Percentiles rank a stretch among this genome's conserved stretches.
These are phyloP conservation scores for Sakesphorus luctuosus DNA, from an alignment of 2,113 vertebrate species.

Conservation along the genomic window DNA sequence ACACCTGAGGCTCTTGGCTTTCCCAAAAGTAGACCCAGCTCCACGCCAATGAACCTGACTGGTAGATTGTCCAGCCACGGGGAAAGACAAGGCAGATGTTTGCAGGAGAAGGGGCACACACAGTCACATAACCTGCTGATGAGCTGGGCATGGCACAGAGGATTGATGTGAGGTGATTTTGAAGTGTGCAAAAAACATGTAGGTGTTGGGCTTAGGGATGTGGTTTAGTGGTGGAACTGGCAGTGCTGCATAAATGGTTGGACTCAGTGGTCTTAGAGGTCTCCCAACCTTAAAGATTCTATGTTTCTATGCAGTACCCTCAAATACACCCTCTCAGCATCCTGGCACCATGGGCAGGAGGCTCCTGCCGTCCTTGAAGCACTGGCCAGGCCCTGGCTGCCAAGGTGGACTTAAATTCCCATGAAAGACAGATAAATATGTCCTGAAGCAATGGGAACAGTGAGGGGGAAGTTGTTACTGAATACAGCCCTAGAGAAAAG, in stretches of 20 bases:
- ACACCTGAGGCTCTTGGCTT: background rate
- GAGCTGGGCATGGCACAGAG: background rate
- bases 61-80: background rate
- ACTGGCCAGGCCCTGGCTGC: background rate
- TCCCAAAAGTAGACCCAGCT: background rate
- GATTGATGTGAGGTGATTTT: background rate
- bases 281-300: background rate
- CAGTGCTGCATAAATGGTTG: accelerated
- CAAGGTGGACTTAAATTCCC: background rate
- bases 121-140: background rate
- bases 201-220: background rate
- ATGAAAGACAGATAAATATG: background rate
- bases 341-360: background rate
- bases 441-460: background rate
- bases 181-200: background rate
- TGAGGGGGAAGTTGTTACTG: background rate
- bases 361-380: background rate
- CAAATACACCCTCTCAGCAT: background rate
- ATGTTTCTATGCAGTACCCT: background rate
- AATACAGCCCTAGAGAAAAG: background rate
- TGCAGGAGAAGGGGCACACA: background rate
- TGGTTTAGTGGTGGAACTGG: background rate
- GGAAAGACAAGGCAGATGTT: background rate
- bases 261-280: no score
- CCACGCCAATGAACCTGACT: background rate